Percentiles rank a stretch among this genome's conserved stretches.
These are phyloP conservation scores for Amphiprion percula DNA, from an alignment of 2,113 vertebrate genomes.

Conservation along the genomic window DNA sequence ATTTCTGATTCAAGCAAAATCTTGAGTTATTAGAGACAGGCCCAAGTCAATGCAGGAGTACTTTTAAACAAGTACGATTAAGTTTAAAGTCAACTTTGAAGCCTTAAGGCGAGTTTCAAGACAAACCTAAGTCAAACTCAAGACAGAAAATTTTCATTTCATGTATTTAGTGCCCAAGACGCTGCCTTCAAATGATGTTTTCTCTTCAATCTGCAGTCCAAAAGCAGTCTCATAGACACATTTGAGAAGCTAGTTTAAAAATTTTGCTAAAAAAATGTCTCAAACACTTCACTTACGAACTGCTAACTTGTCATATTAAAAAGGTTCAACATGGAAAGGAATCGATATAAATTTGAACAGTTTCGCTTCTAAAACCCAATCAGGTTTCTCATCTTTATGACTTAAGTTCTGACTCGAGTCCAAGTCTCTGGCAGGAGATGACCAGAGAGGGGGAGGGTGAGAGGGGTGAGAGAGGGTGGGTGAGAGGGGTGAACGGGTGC, in stretches of 20 bases:
- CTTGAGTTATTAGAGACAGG: background rate
- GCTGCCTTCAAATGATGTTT: background rate
- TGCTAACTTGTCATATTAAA: background rate
- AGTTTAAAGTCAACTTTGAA: background rate
- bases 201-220: background rate
- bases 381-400: slow-evolving; percentile 1
- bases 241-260: background rate
- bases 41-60: background rate
- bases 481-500: slow-evolving; percentile 15
- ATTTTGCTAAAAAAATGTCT: background rate
- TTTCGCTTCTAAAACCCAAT: no score
- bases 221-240: background rate
- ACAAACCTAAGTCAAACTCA: background rate
- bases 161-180: background rate
- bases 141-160: background rate
- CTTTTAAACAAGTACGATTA: background rate
- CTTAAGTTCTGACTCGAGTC: background rate
- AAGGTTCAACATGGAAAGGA: background rate
- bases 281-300: background rate
- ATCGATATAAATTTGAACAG: no score
- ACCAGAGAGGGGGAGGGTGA: background rate
- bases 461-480: background rate
- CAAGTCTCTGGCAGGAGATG: background rate
- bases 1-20: background rate
- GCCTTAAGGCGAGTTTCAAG: background rate